These are phyloP conservation scores for Ormia ochracea DNA, from an alignment of 2,888 invertebrate genomes.

Conservation along the genomic window DNA sequence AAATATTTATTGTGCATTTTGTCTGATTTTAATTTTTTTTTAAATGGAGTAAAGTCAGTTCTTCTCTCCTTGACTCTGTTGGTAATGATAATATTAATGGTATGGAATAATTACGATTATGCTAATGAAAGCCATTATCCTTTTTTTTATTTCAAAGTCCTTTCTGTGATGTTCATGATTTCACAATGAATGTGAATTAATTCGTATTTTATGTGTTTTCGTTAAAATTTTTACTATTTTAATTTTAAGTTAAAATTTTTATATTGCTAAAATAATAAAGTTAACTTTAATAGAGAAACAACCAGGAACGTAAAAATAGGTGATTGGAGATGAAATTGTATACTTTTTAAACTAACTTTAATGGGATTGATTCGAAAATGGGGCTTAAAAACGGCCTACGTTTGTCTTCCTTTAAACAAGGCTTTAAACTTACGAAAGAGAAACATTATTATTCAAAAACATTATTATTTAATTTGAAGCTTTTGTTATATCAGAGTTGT, in stretches of 20 bases:
- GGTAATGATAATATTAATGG: neutral
- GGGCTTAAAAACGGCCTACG: too few relatives aligned
- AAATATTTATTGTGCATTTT: constrained; percentile 41
- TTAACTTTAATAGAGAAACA: too few relatives aligned
- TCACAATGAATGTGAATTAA: constrained; percentile 16
- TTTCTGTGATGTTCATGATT: neutral
- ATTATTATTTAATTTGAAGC: too few relatives aligned
- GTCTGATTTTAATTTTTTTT: constrained; percentile 56
- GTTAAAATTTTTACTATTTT: neutral
- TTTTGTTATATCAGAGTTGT: too few relatives aligned
- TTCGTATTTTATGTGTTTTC: neutral
- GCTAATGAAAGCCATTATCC: constrained; percentile 11
- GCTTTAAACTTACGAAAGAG: too few relatives aligned
- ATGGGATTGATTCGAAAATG: too few relatives aligned
- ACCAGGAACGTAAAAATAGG: too few relatives aligned
- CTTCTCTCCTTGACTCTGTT: neutral
- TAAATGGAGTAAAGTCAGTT: neutral
- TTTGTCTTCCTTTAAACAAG: too few relatives aligned
- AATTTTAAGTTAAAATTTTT: neutral
- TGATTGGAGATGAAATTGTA: too few relatives aligned
- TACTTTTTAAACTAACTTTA: too few relatives aligned
- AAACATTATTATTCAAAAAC: too few relatives aligned
- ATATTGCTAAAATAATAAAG: too few relatives aligned
- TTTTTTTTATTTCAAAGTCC: neutral
- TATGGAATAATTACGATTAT: neutral